phyloP scores from a whole-genome alignment of 2,888 invertebrate genomes.

The Chrysolina americana region DNA sequence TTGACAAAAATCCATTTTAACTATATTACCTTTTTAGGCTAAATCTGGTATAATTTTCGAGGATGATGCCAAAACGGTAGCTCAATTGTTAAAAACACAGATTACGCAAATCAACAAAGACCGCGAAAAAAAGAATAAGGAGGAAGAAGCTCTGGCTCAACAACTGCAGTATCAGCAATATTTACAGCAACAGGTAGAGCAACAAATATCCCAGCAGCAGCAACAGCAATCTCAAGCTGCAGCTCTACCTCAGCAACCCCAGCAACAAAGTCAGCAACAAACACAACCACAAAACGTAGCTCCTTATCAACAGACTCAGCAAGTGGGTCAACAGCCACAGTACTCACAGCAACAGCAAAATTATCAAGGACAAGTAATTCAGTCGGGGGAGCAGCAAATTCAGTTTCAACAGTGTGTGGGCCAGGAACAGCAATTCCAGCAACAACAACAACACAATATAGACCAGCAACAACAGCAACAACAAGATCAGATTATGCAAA shows the following conservation, averaged over 20 bases:
- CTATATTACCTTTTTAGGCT: conserved; percentile 69
- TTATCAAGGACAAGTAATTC: conserved; percentile 53
- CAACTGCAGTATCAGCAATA: conserved; percentile 74
- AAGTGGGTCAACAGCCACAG: conserved; percentile 55
- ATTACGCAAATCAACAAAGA: conserved; percentile 80
- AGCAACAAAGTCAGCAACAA: conserved; percentile 65
- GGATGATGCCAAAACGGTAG: conserved; percentile 93
- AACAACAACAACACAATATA: conserved; percentile 50
- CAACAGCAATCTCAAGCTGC: conserved; percentile 68
- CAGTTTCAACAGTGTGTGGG: conserved; percentile 49
- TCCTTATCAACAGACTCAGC: conserved; percentile 56
- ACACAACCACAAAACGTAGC: conserved; percentile 43
- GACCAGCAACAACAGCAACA: conserved; percentile 46
- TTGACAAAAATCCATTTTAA: background rate
- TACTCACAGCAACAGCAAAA: conserved; percentile 48
- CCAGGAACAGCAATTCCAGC: conserved; percentile 49
- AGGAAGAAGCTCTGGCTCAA: conserved; percentile 70
- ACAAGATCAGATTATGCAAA: conserved; percentile 52
- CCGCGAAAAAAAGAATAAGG: conserved; percentile 72
- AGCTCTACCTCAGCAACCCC: conserved; percentile 59
- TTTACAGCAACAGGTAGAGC: conserved; percentile 74
- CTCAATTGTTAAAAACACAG: conserved; percentile 92
- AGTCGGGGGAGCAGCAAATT: conserved; percentile 47
- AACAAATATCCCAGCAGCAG: conserved; percentile 64
- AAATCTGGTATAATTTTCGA: conserved; percentile 95